Conservation (phyloP, 2,888 invertebrate genomes). For the Orchesella flavescens region DNA sequence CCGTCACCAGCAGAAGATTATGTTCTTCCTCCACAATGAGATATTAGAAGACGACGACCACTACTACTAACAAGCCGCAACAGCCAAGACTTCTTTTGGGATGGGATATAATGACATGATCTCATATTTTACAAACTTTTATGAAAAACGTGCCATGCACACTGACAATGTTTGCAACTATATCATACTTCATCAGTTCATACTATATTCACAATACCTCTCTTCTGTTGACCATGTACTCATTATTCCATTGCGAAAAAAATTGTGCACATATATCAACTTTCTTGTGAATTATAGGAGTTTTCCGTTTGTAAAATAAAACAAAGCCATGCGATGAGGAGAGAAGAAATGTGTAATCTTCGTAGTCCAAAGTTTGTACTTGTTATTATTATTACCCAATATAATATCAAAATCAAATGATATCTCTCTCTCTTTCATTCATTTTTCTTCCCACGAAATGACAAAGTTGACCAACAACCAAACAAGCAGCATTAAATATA, state of each 20-base stretch:
- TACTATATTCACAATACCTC: too few relatives aligned
- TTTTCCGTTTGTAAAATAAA: slow-evolving; percentile 6
- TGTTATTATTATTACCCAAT: slow-evolving; percentile 17
- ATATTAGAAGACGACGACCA: too few relatives aligned
- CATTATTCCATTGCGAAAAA: too few relatives aligned
- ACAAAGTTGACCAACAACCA: slow-evolving; percentile 30
- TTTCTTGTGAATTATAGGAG: background rate
- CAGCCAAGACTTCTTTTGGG: too few relatives aligned
- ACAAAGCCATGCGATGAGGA: background rate
- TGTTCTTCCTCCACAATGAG: too few relatives aligned
- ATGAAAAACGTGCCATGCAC: slow-evolving; percentile 10
- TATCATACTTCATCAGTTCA: too few relatives aligned
- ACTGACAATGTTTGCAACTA: too few relatives aligned
- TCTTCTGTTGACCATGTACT: too few relatives aligned
- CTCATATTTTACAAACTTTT: background rate
- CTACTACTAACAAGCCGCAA: too few relatives aligned
- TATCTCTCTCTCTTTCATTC: slow-evolving; percentile 10
- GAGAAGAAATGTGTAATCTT: background rate
- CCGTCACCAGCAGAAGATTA: too few relatives aligned
- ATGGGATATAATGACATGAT: slow-evolving; percentile 20
- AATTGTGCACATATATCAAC: background rate
- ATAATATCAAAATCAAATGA: background rate
- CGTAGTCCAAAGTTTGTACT: background rate
- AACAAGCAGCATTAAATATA: background rate
- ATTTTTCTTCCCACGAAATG: slow-evolving; percentile 49